A percentile compares a stretch with the other conserved stretches of the same genome.
Conservation (phyloP, 2,113 vertebrate species). For the Macroglossus sobrinus region DNA sequence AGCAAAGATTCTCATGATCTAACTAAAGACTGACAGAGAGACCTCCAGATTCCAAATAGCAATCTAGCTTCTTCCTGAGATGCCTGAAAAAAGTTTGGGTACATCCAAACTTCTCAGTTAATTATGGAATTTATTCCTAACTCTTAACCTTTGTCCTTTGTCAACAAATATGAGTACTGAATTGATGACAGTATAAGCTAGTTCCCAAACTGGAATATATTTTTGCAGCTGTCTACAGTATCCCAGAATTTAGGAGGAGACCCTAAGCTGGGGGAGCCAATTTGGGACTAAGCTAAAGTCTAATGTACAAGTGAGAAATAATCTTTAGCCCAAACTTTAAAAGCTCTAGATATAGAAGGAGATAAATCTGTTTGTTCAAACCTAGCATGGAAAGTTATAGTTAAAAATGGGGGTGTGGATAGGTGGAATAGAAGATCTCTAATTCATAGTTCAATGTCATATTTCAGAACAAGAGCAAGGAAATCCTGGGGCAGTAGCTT, state of each 20-base stretch:
- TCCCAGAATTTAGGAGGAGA: neutral
- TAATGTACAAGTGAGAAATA: conserved; percentile 2
- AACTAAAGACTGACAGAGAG: neutral
- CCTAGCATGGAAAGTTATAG: neutral
- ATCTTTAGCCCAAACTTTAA: neutral
- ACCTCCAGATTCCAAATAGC: neutral
- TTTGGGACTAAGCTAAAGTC: neutral
- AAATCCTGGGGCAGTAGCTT: neutral
- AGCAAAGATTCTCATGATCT: neutral
- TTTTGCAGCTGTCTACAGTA: neutral
- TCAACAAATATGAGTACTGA: neutral
- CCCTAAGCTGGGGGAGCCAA: neutral
- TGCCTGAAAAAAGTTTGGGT: neutral
- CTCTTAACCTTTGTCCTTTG: neutral
- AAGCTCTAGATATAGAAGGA: neutral
- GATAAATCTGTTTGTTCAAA: neutral
- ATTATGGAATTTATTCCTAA: neutral
- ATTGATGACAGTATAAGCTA: neutral
- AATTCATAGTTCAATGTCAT: neutral
- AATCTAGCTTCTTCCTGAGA: neutral
- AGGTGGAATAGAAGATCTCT: neutral
- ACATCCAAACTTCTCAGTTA: neutral
- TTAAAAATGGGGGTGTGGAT: neutral
- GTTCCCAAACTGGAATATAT: neutral
- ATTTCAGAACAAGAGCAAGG: neutral